These are phyloP conservation scores for Onychostoma macrolepis DNA, from an alignment of 2,113 vertebrate species.

Conservation along the genomic window DNA sequence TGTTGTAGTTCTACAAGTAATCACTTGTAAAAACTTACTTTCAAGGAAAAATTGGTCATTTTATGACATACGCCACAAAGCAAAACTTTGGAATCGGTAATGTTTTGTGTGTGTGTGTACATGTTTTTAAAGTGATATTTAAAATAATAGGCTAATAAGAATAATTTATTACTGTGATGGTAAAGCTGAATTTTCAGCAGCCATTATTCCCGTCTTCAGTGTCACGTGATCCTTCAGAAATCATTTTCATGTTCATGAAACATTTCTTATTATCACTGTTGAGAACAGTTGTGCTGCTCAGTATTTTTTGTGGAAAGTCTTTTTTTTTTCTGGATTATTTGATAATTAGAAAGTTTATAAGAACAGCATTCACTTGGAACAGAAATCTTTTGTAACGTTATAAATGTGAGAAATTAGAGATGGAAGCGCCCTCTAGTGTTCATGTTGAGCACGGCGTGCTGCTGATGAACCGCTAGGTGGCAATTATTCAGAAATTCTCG, in stretches of 20 bases:
- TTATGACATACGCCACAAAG: not conserved
- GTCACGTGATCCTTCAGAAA: not conserved
- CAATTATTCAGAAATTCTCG: not conserved
- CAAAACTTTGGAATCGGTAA: not conserved
- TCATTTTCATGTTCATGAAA: not conserved
- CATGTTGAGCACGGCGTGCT: too few species aligned
- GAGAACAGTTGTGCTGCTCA: not conserved
- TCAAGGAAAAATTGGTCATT: not conserved
- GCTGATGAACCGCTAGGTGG: slow-evolving; percentile 47
- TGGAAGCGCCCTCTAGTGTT: too few species aligned
- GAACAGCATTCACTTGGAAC: not conserved
- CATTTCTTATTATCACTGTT: not conserved
- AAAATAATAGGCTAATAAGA: too few species aligned
- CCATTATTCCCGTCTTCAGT: not conserved
- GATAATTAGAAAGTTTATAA: not conserved
- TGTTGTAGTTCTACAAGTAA: not conserved
- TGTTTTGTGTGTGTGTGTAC: too few species aligned
- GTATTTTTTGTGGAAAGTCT: too few species aligned
- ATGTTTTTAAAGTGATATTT: not conserved
- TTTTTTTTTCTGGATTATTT: not conserved
- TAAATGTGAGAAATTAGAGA: too few species aligned
- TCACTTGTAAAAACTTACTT: not conserved
- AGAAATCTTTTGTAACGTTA: not conserved
- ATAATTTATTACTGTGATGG: not conserved
- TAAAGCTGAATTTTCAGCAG: not conserved